Conservation (phyloP, 2,113 vertebrate species). For the Geococcyx californianus region DNA sequence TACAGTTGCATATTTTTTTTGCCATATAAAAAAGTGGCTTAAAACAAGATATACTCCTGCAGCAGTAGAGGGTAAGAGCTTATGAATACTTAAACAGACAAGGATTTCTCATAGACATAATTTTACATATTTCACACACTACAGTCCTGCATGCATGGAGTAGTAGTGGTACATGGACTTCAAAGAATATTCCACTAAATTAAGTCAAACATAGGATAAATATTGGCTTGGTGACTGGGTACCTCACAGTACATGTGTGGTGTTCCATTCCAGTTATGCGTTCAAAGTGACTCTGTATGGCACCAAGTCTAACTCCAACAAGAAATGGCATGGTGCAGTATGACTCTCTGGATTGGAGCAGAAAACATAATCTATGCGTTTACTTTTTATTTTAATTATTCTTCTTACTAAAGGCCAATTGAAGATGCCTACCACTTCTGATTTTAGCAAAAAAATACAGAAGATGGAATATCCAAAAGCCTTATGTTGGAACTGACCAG, state of each 20-base stretch:
- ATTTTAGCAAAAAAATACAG: not conserved
- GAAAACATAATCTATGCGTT: not conserved
- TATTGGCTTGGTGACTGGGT: not conserved
- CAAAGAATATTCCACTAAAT: not conserved
- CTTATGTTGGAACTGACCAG: not conserved
- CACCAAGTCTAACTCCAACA: not conserved
- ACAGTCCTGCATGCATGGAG: accelerated
- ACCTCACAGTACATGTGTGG: not conserved
- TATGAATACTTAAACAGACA: not conserved
- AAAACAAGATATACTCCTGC: not conserved
- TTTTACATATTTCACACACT: not conserved
- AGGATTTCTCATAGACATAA: not conserved
- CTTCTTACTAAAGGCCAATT: not conserved
- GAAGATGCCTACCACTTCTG: not conserved
- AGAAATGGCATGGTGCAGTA: not conserved
- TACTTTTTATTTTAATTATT: not conserved
- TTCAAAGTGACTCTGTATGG: not conserved
- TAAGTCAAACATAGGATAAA: not conserved
- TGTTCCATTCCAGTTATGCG: not conserved
- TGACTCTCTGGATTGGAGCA: not conserved
- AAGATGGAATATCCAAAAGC: not conserved
- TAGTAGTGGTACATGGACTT: not conserved
- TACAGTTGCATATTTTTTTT: not conserved
- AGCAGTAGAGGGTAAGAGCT: not conserved
- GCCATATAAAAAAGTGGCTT: not conserved